Evolutionary conservation across 2,888 invertebrate genomes (phyloP), one percentile per base, ranked within the genome.

Genomic region (Ethmia dodecea): DNA sequence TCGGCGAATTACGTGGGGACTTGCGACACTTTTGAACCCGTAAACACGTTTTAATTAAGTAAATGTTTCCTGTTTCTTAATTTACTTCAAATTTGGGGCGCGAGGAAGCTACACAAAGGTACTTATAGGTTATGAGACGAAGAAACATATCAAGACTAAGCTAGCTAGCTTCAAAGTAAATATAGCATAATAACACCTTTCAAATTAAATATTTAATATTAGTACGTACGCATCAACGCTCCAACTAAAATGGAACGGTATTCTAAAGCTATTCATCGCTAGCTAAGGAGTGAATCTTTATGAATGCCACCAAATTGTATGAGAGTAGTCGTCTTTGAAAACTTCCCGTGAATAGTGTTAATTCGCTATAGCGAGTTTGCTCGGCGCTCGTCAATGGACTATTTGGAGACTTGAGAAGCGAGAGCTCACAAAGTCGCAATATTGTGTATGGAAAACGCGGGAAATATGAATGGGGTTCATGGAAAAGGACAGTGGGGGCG

Each of bases 291-390:
- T 73, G 79, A 78, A 79, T 84, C 80, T 86, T 81, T 84, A 75
- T 84, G 84, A 86, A 84, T 86, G 78, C 84, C 74, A 79, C 83
- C 80, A 86, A 84, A 86, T 86, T 86, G 84, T 86, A 84, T 83
- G 83, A 80, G 80, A 79, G 80, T 75, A 80, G 81, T 83, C 80
- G 78, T 83, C 83, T 84, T 86, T 83, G 72, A 84, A 80, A 80
- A 81, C 70, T 84, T 80, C 74, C 72, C 64, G 68, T 86, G 86
- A 86, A 86, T 86, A 84, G 84, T 84, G 84, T 83, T 83, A 83
- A 83, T 77, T 84, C 83, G 83, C 79, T 83, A 81, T 86, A 80
- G 83, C 80, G 81, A 84, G 81, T 83, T 83, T 75, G 80, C 77
- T 69, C 72, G 66, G 66, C 62, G 73, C 77, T 80, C 74, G 79